Evolutionary conservation across 1,140 invertebrate genomes (phyloP).

Genomic region (Nomia melanderi): DNA sequence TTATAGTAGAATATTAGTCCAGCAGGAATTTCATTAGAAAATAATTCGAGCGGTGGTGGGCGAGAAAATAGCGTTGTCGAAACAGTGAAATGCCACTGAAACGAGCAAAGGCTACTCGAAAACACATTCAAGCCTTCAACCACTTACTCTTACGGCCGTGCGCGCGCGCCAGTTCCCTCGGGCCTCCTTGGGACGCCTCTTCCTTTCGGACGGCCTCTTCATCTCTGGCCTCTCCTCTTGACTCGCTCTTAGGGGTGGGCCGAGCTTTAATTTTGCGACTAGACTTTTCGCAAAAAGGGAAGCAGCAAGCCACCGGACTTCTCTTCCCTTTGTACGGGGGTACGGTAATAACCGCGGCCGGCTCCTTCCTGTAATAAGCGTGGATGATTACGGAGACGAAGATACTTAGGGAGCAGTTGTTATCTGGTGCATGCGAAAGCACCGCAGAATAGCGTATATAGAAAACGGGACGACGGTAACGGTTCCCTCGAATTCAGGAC

Average conservation of each 20-base stretch:
- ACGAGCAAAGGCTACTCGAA: background rate
- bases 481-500: conserved; percentile 44
- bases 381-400: conserved; percentile 57
- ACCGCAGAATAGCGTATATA: background rate
- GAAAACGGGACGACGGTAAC: background rate
- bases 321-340: conserved; percentile 60
- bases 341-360: conserved; percentile 60
- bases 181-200: background rate
- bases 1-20: no score
- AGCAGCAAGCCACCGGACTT: no score
- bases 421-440: conserved; percentile 61
- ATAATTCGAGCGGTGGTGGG: no score
- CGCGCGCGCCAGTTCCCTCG: no score
- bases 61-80: background rate
- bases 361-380: conserved; percentile 52
- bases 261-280: conserved; percentile 67
- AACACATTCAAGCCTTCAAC: conserved; percentile 14
- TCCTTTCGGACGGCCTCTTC: conserved; percentile 5
- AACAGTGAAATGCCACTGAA: background rate
- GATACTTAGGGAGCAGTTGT: conserved; percentile 51
- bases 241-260: conserved; percentile 26
- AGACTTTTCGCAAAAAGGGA: conserved; percentile 52
- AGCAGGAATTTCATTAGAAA: no score
- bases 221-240: conserved; percentile 22
- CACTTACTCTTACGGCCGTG: background rate